Evolutionary conservation across 1,140 invertebrate genomes (phyloP), one percentile per base, ranked within the genome.

Genomic region (Drosophila ercepeae): DNA sequence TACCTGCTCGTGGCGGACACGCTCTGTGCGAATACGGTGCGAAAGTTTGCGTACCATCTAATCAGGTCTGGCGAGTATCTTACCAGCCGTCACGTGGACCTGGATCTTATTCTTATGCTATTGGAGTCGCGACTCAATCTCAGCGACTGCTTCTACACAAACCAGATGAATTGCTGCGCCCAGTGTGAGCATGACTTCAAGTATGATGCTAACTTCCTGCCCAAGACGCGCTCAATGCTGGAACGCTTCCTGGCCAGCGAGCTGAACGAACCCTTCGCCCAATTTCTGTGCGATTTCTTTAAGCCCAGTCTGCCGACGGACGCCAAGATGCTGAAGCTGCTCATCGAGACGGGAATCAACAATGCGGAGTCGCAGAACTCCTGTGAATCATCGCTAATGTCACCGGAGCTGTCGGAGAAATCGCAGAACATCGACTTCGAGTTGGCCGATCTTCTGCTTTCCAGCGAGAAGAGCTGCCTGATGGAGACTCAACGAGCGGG

Each of bases 281-380:
- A 86, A 34, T 89, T 91, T 42, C 61, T 91, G 4, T 90, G 89
- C 53, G 91, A 91, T 39, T 91, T 91, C 81, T 93, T 93, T 48
- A 93, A 93, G 45, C 92, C 92, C 6, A 92, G 92, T 53, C 63
- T 93, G 53, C 93, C 93, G 0, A 93, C 92, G 41, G 95, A 95
- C 71, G 92, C 92, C 11, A 94, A 94, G 78, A 92, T 94, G 21
- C 75, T 95, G 18, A 94, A 93, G 72, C 77, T 95, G 46, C 91
- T 96, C 3, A 92, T 95, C 32, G 95, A 95, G 58, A 93, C 95
- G 3, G 95, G 95, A 25, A 91, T 91, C 11, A 91, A 91, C 18
- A 91, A 91, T 64, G 90, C 91, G 4, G 91, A 91, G 4, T 63
- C 89, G 1, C 89, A 90, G 51, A 89, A 69, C 32, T 91, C 90